phyloP scores from a whole-genome alignment of 1,140 invertebrate species.

The Drosophila pseudoananassae region DNA sequence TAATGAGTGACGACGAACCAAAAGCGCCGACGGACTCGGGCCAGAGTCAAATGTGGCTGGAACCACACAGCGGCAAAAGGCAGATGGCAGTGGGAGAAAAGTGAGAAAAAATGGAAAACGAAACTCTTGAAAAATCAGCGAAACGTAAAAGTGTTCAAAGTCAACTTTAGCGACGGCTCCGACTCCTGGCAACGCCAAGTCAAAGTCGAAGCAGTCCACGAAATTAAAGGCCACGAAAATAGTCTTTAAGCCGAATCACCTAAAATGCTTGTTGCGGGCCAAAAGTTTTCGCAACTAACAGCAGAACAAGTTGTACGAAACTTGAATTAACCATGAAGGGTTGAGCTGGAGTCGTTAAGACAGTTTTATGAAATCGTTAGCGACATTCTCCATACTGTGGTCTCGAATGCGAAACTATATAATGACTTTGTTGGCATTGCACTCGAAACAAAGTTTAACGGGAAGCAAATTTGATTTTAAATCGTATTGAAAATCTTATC shows the following conservation, averaged over 20 bases:
- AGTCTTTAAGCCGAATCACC: constrained; percentile 18
- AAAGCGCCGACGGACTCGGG: constrained; percentile 20
- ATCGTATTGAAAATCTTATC: too few species aligned
- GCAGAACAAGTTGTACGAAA: not conserved
- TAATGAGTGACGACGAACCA: constrained; percentile 76
- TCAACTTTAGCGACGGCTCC: constrained; percentile 67
- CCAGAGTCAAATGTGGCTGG: constrained; percentile 68
- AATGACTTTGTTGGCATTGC: not conserved
- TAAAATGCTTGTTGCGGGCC: not conserved
- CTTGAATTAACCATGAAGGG: constrained; percentile 7
- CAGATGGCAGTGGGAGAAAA: not conserved
- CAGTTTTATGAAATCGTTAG: constrained; percentile 1
- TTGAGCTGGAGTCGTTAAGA: constrained; percentile 6
- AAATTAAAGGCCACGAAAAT: constrained; percentile 40
- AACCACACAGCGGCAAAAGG: constrained; percentile 12
- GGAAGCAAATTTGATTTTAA: not conserved
- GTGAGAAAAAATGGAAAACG: constrained; percentile 35
- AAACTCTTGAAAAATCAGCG: constrained; percentile 80
- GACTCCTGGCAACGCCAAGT: constrained; percentile 49
- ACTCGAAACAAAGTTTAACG: not conserved
- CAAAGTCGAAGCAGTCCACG: constrained; percentile 28
- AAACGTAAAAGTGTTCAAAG: constrained; percentile 83
- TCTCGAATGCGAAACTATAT: not conserved
- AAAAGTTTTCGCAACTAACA: constrained; percentile 13
- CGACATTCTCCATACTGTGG: constrained; percentile 3